These are phyloP conservation scores for Cremastinae sp. DNA, from an alignment of 2,888 invertebrate genomes.

Conservation along the genomic window DNA sequence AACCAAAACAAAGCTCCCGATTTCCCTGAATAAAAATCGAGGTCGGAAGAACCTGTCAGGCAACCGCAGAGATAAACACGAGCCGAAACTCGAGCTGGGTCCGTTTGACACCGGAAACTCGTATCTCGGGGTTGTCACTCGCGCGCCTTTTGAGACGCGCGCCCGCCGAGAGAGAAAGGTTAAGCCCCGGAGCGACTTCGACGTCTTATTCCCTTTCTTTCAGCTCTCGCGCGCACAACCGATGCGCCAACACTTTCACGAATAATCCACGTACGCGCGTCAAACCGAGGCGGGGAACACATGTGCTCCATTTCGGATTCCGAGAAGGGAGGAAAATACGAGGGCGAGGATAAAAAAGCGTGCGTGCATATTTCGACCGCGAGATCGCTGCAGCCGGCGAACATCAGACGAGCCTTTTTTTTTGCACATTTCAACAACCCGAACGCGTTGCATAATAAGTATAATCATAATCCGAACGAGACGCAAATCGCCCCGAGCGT, in stretches of 20 bases:
- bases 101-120: constrained; percentile 44
- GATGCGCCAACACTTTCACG: constrained; percentile 9
- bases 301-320: constrained; percentile 44
- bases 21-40: neutral
- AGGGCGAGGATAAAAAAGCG: constrained; percentile 15
- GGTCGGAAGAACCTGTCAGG: neutral
- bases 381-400: constrained; percentile 40
- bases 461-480: no score
- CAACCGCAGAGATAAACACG: neutral
- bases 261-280: constrained; percentile 23
- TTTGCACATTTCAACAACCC: no score
- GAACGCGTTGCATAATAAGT: no score
- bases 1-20: neutral
- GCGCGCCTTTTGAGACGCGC: constrained; percentile 15
- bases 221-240: constrained; percentile 1
- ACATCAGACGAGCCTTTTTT: constrained; percentile 27
- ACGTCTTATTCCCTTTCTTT: constrained; percentile 37
- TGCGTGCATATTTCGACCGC: neutral
- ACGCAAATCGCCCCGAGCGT: no score
- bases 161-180: constrained; percentile 7
- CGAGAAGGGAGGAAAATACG: constrained; percentile 35
- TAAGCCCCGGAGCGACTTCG: constrained; percentile 1
- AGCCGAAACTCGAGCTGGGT: neutral
- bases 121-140: constrained; percentile 37
- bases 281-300: constrained; percentile 24